Evolutionary conservation across 2,797 vertebrate species (phyloP), one percentile per base, ranked within the genome.

Genomic region (Tinamus major): DNA sequence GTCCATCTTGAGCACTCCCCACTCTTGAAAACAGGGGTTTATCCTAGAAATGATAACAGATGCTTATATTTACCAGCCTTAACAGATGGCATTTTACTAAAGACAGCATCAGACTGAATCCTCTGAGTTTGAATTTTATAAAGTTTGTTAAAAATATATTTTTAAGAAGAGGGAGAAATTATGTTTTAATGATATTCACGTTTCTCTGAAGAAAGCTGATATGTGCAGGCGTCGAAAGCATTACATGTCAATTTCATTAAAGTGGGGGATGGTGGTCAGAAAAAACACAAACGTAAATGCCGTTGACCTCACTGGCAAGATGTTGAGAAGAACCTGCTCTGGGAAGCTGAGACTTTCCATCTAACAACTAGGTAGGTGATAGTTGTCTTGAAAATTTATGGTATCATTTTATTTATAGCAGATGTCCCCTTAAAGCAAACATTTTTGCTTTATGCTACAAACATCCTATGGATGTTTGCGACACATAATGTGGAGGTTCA

Each of bases 371-470:
- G 37, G 59, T 77, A 78, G 56, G 62, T 51, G 59, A 95, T 85
- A 37, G 51, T 72, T 95, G 93, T 91, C 96, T 90, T 95, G 81
- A 97, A 97, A 97, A 97, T 97, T 94, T 94, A 96, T 95, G 56
- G 87, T 94, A 96, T 96, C 67, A 61, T 94, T 97, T 97, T 97
- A 97, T 97, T 97, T 98, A 90, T 95, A 96, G 96, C 97, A 97
- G 97, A 97, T 97, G 96, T 97, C 94, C 92, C 74, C 70, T 92
- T 96, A 96, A 97, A 96, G 95, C 83, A 95, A 97, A 95, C 83
- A 94, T 94, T 96, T 97, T 96, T 96, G 70, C 79, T 97, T 96
- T 96, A 92, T 93, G 82, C 81, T 93, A 75, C 24, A 58, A 94
- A 97, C 97, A 97, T 97, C 96, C 96, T 95, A 94, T 1, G 67